Percentiles rank a stretch among this genome's conserved stretches.
phyloP scores from a whole-genome alignment of 2,797 vertebrate species.

The Sebastiscus albofasciatus region DNA sequence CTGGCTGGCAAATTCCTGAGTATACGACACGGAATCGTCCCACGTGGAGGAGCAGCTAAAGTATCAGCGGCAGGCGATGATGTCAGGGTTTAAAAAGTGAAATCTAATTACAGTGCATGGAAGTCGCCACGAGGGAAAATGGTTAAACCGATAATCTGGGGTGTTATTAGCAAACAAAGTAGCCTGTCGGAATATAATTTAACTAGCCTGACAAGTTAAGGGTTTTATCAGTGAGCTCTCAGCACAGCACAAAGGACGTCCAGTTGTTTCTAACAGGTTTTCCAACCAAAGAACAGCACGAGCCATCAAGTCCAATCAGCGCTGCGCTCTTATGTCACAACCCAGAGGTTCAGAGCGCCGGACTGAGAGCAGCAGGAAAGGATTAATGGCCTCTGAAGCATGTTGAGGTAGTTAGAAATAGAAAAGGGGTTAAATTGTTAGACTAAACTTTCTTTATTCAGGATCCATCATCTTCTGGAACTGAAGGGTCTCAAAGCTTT shows the following conservation, averaged over 20 bases:
- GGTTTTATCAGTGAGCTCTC: constrained; percentile 56
- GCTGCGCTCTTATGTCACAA: constrained; percentile 47
- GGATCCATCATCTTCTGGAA: constrained; percentile 33
- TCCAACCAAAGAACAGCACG: constrained; percentile 67
- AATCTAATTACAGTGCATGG: constrained; percentile 14
- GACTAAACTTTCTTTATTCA: constrained; percentile 19
- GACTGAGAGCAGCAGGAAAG: constrained; percentile 56
- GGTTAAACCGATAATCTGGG: constrained; percentile 50
- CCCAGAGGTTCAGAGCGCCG: constrained; percentile 41
- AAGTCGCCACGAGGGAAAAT: constrained; percentile 23
- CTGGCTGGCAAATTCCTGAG: constrained; percentile 34
- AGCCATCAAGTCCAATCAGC: constrained; percentile 76
- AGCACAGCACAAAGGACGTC: constrained; percentile 50
- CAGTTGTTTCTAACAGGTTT: constrained; percentile 65
- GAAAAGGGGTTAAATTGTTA: constrained; percentile 37
- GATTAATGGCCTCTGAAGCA: constrained; percentile 51
- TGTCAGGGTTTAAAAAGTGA: constrained; percentile 33
- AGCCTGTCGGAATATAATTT: constrained; percentile 38
- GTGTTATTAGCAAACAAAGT: constrained; percentile 48
- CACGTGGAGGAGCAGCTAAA: constrained; percentile 17
- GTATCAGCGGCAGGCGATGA: neutral
- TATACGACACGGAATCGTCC: constrained; percentile 27
- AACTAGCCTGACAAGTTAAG: constrained; percentile 66
- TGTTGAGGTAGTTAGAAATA: constrained; percentile 24
- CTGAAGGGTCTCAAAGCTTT: constrained; percentile 23